phyloP scores from a whole-genome alignment of 2,888 invertebrate genomes.

The Lottia scabra region DNA sequence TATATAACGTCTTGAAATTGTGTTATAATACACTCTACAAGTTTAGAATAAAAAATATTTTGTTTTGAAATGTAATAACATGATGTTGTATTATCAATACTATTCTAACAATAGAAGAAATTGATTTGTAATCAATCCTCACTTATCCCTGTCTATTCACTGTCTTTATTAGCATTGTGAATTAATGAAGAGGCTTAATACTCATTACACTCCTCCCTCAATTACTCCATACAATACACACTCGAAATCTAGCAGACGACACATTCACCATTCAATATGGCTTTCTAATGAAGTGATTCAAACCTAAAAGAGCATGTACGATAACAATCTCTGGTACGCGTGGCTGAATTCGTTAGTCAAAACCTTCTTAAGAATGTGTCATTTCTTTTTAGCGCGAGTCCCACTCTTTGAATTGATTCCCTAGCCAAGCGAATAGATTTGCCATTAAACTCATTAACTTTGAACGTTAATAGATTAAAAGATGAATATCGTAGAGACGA shows the following conservation, averaged over 20 bases:
- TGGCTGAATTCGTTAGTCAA: constrained; percentile 3
- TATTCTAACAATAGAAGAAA: no score
- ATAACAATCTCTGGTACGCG: constrained; percentile 1
- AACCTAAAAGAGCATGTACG: constrained; percentile 4
- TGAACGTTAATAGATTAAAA: constrained; percentile 4
- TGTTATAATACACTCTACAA: no score
- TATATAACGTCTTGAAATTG: no score
- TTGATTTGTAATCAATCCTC: no score
- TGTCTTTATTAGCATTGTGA: background rate
- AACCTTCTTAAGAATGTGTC: constrained; percentile 4
- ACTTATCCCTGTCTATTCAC: no score
- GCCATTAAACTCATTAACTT: constrained; percentile 7
- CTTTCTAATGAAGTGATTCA: constrained; percentile 5
- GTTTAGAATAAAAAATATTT: no score
- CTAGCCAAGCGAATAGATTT: constrained; percentile 4
- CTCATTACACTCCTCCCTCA: background rate
- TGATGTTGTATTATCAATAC: no score
- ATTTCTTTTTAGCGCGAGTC: background rate
- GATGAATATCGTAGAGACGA: background rate
- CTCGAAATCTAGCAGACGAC: background rate
- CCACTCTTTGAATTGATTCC: constrained; percentile 2
- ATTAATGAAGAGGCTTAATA: background rate
- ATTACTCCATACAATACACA: background rate
- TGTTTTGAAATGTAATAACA: no score
- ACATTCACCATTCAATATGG: background rate